Evolutionary conservation across 2,888 invertebrate species (phyloP), one percentile per base, ranked within the genome.

Genomic region (Epirrita christyi): DNA sequence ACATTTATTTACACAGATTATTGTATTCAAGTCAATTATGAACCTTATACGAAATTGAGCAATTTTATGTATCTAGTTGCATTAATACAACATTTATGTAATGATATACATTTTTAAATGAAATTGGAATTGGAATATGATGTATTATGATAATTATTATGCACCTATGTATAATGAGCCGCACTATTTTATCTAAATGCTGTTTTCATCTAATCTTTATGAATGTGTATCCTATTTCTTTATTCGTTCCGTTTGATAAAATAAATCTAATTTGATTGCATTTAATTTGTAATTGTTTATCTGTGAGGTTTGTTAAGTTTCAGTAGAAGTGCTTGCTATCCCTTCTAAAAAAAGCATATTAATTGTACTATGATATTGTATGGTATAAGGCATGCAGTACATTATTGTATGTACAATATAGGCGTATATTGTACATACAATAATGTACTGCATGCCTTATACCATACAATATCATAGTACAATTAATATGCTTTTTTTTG

Each of bases 111-210:
- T 8, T 32, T 6, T 46, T 38, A 6, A 49, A 14, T 42, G 34
- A 50, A 46, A 50, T 55, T 55, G 59, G 55, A 59, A 55, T 59
- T 59, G 50, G 14, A 46, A 32, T 40, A 43, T 34, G n/a, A 37
- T 4, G 5, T 28, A 28, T 28, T 7, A 29, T 7, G 2, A 32
- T 15, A 55, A 50, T 7, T 45, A 48, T 40, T 59, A 54, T 58
- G 67, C 67, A 67, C 65, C 21, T 46, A 48, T 51, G 38, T 57
- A 53, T 49, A 59, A 57, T 48, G 44, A 32, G 42, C 55, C 28
- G 58, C 67, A 65, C 66, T 45, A 27, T 59, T 60, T 59, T 48
- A 54, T 53, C 57, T 63, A 50, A 53, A 52, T 53, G 45, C 45
- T 47, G 8, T 58, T 48, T 41, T 36, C 41, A 52, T 53, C 40